phyloP scores from a whole-genome alignment of 92 coral and sea anemone species.

The Meandrina meandrites region DNA sequence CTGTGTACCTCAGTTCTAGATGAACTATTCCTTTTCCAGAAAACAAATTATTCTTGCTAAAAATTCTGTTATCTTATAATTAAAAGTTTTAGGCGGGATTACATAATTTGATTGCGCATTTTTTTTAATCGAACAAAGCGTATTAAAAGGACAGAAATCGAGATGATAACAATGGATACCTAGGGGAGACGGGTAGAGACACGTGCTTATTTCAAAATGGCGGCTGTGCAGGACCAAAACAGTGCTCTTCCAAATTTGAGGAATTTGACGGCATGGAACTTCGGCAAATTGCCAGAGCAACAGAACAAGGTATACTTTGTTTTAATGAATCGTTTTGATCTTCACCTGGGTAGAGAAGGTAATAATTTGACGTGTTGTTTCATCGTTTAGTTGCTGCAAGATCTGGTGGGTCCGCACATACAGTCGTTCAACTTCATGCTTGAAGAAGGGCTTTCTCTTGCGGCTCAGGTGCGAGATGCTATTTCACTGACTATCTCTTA shows the following conservation, averaged over 20 bases:
- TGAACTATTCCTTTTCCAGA: no score
- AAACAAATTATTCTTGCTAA: background rate
- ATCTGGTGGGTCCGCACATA: slow-evolving; percentile 87
- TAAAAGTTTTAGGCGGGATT: background rate
- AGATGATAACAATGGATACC: background rate
- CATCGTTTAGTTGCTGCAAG: slow-evolving; percentile 76
- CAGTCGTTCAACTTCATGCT: slow-evolving; percentile 92
- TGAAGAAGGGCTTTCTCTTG: slow-evolving; percentile 92
- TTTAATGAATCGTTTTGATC: background rate
- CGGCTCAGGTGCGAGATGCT: slow-evolving; percentile 72
- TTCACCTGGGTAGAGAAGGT: background rate
- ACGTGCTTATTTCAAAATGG: slow-evolving; percentile 76
- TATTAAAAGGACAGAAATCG: background rate
- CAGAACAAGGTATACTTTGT: slow-evolving; percentile 76
- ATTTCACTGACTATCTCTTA: background rate
- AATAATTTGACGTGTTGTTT: slow-evolving; percentile 25
- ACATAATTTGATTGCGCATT: background rate
- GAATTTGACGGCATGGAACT: slow-evolving; percentile 73
- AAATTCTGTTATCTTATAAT: background rate
- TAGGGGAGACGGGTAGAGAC: slow-evolving; percentile 20
- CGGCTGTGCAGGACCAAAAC: slow-evolving; percentile 52
- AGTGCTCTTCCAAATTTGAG: slow-evolving; percentile 75
- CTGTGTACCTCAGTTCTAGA: no score
- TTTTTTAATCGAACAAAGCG: background rate
- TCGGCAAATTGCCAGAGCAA: slow-evolving; percentile 65